Conservation (phyloP, 2,888 invertebrate species). For the Bombylius discolor region DNA sequence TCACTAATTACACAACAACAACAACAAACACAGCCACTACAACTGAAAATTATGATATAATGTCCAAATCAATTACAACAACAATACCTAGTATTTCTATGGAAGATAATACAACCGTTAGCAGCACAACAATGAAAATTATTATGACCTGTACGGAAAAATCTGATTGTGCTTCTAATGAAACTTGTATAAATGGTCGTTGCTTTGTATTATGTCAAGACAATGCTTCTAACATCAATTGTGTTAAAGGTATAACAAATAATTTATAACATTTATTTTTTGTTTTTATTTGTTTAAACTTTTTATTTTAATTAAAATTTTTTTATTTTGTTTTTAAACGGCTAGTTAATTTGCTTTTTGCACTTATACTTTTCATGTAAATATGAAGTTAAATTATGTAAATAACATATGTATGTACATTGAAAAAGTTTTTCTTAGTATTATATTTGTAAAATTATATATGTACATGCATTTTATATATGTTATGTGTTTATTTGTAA, state of each 20-base stretch:
- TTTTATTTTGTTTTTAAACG: background rate
- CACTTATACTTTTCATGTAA: too few species aligned
- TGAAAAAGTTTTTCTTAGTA: too few species aligned
- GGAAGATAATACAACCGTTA: background rate
- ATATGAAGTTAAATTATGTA: too few species aligned
- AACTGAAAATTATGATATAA: constrained; percentile 6
- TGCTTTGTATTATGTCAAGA: constrained; percentile 32
- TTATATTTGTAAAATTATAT: too few species aligned
- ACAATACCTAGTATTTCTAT: constrained; percentile 5
- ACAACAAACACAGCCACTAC: constrained; percentile 19
- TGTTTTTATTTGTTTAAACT: background rate
- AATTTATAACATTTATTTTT: background rate
- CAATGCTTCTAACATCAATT: constrained; percentile 20
- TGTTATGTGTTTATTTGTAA: too few species aligned
- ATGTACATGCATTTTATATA: too few species aligned
- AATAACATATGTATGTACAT: too few species aligned
- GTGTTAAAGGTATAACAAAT: constrained; percentile 31
- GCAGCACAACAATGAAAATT: constrained; percentile 22
- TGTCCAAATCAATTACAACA: constrained; percentile 13
- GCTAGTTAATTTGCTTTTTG: background rate
- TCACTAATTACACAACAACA: constrained; percentile 15
- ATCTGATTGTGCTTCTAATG: constrained; percentile 45
- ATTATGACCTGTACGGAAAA: constrained; percentile 42
- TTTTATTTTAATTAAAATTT: background rate
- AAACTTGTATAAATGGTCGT: constrained; percentile 45